Conservation (phyloP, 2,113 vertebrate genomes). For the Neolamprologus caudopunctatus region DNA sequence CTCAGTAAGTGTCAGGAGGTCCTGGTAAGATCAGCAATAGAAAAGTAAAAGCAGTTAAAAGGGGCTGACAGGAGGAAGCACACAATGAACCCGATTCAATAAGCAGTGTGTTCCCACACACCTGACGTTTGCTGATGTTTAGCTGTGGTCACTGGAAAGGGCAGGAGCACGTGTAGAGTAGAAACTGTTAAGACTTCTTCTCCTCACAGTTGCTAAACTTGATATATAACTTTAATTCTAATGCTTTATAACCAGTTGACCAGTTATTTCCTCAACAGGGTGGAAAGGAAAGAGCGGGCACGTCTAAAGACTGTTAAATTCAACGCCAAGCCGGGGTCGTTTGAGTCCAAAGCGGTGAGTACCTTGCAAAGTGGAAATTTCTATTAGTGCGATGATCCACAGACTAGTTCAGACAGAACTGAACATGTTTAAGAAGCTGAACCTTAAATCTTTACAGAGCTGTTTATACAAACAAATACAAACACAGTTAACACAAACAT, state of each 20-base stretch:
- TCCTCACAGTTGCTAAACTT: background rate
- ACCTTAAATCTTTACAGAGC: background rate
- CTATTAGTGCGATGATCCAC: background rate
- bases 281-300: slow-evolving; percentile 93
- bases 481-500: background rate
- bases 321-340: slow-evolving; percentile 87
- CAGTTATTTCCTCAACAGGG: slow-evolving; percentile 68
- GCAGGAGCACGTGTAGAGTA: background rate
- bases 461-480: background rate
- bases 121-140: background rate
- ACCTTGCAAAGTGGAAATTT: background rate
- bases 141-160: background rate
- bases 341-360: slow-evolving; percentile 94
- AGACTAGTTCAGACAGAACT: background rate
- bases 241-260: background rate
- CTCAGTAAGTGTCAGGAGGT: background rate
- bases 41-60: background rate
- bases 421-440: fast-evolving
- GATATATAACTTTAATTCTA: background rate
- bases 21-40: background rate
- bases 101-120: background rate
- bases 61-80: background rate
- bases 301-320: slow-evolving; percentile 98
- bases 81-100: background rate
- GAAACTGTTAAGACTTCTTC: background rate